Evolutionary conservation across 2,888 invertebrate genomes (phyloP).

Genomic region (Himalopsyche anomala): DNA sequence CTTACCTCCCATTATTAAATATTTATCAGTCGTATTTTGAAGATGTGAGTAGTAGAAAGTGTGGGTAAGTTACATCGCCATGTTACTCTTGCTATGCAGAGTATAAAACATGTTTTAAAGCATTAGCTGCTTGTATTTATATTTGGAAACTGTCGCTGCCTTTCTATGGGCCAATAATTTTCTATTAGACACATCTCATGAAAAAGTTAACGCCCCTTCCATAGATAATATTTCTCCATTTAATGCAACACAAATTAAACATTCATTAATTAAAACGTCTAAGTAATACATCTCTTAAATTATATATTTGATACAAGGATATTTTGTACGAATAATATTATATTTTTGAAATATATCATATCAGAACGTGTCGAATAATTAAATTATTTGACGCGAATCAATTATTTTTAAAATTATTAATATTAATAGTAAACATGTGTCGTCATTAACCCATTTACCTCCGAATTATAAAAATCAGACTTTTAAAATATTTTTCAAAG

Average conservation of each 20-base stretch:
- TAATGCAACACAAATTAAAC: background rate
- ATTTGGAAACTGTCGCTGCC: too few species aligned
- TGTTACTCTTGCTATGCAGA: too few species aligned
- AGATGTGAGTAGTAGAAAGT: too few species aligned
- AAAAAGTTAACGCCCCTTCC: too few species aligned
- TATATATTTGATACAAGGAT: conserved; percentile 37
- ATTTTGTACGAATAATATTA: conserved; percentile 35
- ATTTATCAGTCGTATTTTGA: too few species aligned
- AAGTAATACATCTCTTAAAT: conserved; percentile 15
- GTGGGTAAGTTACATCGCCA: too few species aligned
- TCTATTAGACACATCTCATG: too few species aligned
- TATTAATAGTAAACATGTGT: background rate
- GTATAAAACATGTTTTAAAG: too few species aligned
- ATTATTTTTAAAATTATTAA: conserved; percentile 31
- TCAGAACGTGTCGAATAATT: conserved; percentile 1
- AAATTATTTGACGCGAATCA: background rate
- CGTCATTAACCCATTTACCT: conserved; percentile 4
- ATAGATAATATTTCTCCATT: background rate
- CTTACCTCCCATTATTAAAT: too few species aligned
- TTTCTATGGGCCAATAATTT: too few species aligned
- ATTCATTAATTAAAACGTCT: background rate
- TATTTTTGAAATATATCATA: conserved; percentile 40
- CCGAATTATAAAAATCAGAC: conserved; percentile 34
- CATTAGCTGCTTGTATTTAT: too few species aligned
- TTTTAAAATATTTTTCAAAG: background rate